phyloP scores from a whole-genome alignment of 2,113 vertebrate species.

The Smithornis capensis region DNA sequence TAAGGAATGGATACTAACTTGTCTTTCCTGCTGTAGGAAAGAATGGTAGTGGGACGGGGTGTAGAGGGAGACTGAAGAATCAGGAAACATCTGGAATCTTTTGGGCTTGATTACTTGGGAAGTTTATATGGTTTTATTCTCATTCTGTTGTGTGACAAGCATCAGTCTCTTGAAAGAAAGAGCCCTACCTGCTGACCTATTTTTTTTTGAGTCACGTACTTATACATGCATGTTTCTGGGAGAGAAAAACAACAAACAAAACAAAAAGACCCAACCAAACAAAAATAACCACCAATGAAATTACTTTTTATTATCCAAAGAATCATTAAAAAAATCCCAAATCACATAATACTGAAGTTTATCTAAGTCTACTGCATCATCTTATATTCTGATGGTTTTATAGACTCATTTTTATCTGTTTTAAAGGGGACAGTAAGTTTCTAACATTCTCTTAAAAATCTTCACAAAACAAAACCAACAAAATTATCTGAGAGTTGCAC shows the following conservation, averaged over 20 bases:
- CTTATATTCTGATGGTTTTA: neutral
- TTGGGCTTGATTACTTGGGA: neutral
- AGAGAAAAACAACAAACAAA: no score
- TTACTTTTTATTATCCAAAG: neutral
- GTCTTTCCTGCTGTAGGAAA: neutral
- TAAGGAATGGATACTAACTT: neutral
- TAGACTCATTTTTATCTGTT: neutral
- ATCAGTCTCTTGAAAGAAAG: neutral
- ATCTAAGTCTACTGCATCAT: neutral
- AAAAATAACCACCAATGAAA: neutral
- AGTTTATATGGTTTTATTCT: neutral
- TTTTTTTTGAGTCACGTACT: neutral
- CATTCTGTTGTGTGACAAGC: neutral
- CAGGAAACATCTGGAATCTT: neutral
- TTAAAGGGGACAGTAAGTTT: neutral
- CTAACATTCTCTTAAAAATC: neutral
- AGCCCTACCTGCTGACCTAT: neutral
- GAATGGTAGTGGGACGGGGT: neutral
- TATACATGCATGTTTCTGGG: neutral
- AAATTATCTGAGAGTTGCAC: neutral
- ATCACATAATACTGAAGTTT: neutral
- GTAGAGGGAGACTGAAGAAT: neutral
- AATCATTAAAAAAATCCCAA: neutral
- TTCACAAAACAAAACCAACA: neutral
- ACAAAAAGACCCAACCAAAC: no score